phyloP scores from a whole-genome alignment of 1,140 invertebrate species.

The Cydia splendana region DNA sequence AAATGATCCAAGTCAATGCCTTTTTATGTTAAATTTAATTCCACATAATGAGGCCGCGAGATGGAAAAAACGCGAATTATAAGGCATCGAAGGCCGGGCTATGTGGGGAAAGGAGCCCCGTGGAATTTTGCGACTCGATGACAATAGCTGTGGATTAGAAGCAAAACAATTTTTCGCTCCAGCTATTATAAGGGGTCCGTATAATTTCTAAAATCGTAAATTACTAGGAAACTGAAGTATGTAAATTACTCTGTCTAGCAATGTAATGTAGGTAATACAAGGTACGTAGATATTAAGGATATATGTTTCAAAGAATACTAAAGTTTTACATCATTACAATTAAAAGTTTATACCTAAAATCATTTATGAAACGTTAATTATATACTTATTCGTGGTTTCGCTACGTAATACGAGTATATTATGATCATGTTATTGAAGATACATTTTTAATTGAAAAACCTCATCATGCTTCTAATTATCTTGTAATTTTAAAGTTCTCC shows the following conservation, averaged over 20 bases:
- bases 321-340: too few relatives aligned
- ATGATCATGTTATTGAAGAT: neutral
- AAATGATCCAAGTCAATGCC: too few relatives aligned
- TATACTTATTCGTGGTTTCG: too few relatives aligned
- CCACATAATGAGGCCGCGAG: constrained; percentile 1
- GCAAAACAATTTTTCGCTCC: constrained; percentile 9
- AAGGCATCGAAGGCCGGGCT: neutral
- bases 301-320: neutral
- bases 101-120: neutral
- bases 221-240: neutral
- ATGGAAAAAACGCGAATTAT: neutral
- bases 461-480: neutral
- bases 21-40: neutral
- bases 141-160: constrained; percentile 21
- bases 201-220: neutral
- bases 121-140: neutral
- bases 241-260: neutral
- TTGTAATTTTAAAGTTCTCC: neutral
- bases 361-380: too few relatives aligned
- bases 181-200: neutral
- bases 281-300: too few relatives aligned
- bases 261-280: neutral
- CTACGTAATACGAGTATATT: too few relatives aligned
- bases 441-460: neutral
- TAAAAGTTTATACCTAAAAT: too few relatives aligned